These are phyloP conservation scores for Cacoxenus indagator DNA, from an alignment of 2,888 invertebrate genomes.

Conservation along the genomic window DNA sequence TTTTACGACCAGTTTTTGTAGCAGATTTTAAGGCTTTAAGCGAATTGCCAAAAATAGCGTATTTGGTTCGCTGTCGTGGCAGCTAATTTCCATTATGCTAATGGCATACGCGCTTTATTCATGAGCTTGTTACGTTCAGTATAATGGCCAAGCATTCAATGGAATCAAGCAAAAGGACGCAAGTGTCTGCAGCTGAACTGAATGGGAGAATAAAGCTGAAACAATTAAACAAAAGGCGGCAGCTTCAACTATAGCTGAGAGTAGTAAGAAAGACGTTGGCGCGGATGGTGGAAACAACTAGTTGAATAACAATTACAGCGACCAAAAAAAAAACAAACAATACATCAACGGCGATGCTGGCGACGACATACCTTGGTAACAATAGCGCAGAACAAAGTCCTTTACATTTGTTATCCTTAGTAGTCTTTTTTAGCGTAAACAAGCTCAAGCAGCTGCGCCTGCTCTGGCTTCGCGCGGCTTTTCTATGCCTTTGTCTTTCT, in stretches of 20 bases:
- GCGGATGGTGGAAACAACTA: background rate
- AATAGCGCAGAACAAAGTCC: background rate
- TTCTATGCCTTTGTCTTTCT: constrained; percentile 18
- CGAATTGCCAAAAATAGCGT: background rate
- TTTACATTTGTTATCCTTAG: constrained; percentile 6
- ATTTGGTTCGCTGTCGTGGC: too few relatives aligned
- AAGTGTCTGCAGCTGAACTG: background rate
- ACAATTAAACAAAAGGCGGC: constrained; percentile 18
- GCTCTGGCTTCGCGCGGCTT: background rate
- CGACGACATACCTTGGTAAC: constrained; percentile 29
- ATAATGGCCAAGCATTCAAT: background rate
- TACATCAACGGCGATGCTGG: constrained; percentile 1
- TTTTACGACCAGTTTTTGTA: background rate
- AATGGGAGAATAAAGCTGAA: background rate
- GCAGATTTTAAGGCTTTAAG: constrained; percentile 4
- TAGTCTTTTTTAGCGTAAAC: constrained; percentile 1
- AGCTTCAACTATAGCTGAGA: background rate
- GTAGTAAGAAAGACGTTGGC: too few relatives aligned
- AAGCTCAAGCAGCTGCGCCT: constrained; percentile 19
- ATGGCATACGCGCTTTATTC: constrained; percentile 6
- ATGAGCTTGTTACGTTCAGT: constrained; percentile 1
- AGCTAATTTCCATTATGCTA: constrained; percentile 21
- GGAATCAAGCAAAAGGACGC: background rate
- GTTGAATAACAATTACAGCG: background rate
- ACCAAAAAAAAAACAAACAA: background rate